These are phyloP conservation scores for Pavo muticus DNA, from an alignment of 2,113 vertebrate species.

Conservation along the genomic window DNA sequence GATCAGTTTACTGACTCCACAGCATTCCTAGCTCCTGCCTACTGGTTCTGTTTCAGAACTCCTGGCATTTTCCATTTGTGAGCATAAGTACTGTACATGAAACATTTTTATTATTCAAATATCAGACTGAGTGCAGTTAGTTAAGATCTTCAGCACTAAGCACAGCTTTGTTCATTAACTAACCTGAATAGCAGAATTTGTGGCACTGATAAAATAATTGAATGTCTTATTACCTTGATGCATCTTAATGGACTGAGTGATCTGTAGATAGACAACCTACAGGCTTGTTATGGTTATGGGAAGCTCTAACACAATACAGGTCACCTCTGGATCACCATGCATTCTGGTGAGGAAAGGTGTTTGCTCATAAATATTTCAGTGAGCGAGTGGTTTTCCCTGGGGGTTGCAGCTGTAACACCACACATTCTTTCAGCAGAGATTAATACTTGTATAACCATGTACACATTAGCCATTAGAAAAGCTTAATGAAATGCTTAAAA, in stretches of 20 bases:
- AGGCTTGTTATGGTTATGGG: not conserved
- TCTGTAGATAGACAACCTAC: not conserved
- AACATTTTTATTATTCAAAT: not conserved
- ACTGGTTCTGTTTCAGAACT: not conserved
- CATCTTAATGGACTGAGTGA: not conserved
- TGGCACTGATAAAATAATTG: not conserved
- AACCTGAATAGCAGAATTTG: not conserved
- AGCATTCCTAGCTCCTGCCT: not conserved
- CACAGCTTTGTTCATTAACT: not conserved
- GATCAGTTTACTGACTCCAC: not conserved
- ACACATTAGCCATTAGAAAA: not conserved
- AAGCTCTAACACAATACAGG: not conserved
- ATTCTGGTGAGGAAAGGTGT: not conserved
- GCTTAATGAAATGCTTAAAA: not conserved
- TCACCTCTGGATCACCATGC: not conserved
- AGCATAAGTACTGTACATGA: not conserved
- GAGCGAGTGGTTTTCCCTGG: not conserved
- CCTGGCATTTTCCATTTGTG: not conserved
- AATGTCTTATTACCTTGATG: not conserved
- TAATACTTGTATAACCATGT: not conserved
- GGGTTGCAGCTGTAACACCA: conserved; percentile 3
- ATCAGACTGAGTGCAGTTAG: not conserved
- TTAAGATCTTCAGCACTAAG: not conserved
- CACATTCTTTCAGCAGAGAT: not conserved
- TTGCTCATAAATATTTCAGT: conserved; percentile 26